Evolutionary conservation across 2,113 vertebrate genomes (phyloP), one percentile per base, ranked within the genome.

Genomic region (Morone saxatilis): DNA sequence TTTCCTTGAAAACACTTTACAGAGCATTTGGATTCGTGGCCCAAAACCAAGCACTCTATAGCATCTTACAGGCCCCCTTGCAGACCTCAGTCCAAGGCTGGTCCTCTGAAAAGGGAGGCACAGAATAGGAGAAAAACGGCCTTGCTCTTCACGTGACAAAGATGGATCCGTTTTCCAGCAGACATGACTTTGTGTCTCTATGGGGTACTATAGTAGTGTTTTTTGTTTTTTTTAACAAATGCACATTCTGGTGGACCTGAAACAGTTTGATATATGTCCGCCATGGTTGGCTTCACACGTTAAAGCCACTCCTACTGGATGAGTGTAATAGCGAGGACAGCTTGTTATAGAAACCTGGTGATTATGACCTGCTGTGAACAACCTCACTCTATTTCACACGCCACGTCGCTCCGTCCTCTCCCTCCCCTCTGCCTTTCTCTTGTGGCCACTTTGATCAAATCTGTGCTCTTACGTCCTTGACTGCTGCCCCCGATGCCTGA

Each of bases 371-470:
- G 65, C 86, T 88, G 80, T 83, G 87, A 88, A 83, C 82, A 89
- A 63, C 66, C 77, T 78, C 83, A 31, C 73, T 71, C 60, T 66
- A 69, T 75, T 76, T 65, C 86, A 41, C 78, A 20, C 53, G 12
- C 63, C 31, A 45, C 50, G 9, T 50, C 16, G 10, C 78, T 43
- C 71, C n/a, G 11, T 76, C 25, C 60, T 60, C 77, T 11, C 57
- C 61, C 22, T 16, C 61, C 81, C 66, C 66, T 78, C 65, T 31
- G 51, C 72, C 85, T 85, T 89, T 86, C 92, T 93, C 88, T 76
- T 60, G 83, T 87, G 89, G 87, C 90, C 89, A 90, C 86, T 92
- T 93, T 93, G 89, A 92, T 91, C 82, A 91, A 91, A 92, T 85
- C 88, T 83, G 73, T 67, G 57, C 92, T 91, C 91, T 88, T 90